Percentiles rank a stretch among this genome's conserved stretches.
Conservation (phyloP, 1,140 invertebrate genomes). For the Hetaerina americana region DNA sequence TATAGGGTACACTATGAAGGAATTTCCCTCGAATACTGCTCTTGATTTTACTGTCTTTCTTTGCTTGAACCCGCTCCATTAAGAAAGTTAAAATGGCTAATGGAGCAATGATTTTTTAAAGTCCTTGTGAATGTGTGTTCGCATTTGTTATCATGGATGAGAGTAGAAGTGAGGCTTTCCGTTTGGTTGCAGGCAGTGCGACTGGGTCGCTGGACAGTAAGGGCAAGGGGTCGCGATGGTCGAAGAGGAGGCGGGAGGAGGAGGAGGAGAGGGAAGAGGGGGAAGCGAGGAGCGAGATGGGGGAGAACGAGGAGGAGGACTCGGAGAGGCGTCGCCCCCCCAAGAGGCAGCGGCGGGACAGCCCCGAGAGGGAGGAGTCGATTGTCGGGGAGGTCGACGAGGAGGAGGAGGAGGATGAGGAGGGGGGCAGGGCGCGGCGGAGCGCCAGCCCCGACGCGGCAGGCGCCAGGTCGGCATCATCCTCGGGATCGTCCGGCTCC, state of each 20-base stretch:
- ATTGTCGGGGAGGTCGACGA: neutral
- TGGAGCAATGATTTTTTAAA: no score
- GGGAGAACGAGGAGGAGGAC: neutral
- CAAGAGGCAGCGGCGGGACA: neutral
- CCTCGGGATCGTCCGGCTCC: neutral
- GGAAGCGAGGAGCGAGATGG: neutral
- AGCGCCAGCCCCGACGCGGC: neutral
- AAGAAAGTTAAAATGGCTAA: no score
- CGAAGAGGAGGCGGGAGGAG: neutral
- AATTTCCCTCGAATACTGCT: no score
- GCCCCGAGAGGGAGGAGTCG: neutral
- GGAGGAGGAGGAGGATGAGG: neutral
- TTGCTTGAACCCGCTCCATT: no score
- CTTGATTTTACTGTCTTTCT: no score
- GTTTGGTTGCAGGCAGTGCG: neutral
- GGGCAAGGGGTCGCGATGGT: neutral
- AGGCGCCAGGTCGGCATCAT: neutral
- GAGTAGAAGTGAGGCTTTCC: no score
- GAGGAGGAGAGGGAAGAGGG: neutral
- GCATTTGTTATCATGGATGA: no score
- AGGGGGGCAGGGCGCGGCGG: neutral
- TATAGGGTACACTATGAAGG: no score
- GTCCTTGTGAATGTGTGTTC: no score
- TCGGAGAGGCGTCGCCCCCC: neutral
- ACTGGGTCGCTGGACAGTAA: neutral